Evolutionary conservation across 64 coral and sea anemone species (phyloP), one percentile per base, ranked within the genome.

Genomic region (Porites lutea): DNA sequence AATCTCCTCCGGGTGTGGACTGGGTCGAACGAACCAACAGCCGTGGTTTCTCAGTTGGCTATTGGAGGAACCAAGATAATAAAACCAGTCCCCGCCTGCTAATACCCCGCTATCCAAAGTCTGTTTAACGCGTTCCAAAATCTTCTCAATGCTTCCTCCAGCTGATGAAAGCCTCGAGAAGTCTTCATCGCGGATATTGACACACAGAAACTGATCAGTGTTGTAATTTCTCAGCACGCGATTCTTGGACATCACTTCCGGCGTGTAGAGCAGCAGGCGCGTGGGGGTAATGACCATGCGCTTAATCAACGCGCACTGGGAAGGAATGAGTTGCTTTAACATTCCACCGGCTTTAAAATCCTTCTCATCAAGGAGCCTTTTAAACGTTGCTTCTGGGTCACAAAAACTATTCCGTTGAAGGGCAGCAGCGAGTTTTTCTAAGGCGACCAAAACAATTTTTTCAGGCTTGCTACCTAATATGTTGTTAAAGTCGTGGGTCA

Each of bases 11-110:
- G 94, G 94, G 8, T 95, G 44, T 6, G 82, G 54, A 3, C 75
- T 79, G 52, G 88, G 73, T 20, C 86, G 87, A 59, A 98, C 94
- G 83, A 98, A 62, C 97, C 97, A 98, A 57, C 90, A 98, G 70
- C 97, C 93, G 82, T 98, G 97, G 74, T 90, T 98, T 44, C 97
- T 83, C 12, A 98, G 72, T 83, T 98, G 97, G 52, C 97, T 98
- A 6, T 98, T 98, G 4, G 97, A 98, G 51, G 90, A 98, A 16
- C 97, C 97, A 10, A 98, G 88, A 71, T 91, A 98, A 78, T 82
- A 78, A 53, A 93, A 98, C n/a, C 48, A 13, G 19, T 88, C 12
- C 20, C 92, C 86, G 50, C 93, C 94, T 21, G 90, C 60, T 9
- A 79, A 67, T 16, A 98, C 65, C 37, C 97, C 97, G 19, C 52